Base-by-base conservation (phyloP, 2,888 invertebrate species). In the Ophion slaviceki region DNA sequence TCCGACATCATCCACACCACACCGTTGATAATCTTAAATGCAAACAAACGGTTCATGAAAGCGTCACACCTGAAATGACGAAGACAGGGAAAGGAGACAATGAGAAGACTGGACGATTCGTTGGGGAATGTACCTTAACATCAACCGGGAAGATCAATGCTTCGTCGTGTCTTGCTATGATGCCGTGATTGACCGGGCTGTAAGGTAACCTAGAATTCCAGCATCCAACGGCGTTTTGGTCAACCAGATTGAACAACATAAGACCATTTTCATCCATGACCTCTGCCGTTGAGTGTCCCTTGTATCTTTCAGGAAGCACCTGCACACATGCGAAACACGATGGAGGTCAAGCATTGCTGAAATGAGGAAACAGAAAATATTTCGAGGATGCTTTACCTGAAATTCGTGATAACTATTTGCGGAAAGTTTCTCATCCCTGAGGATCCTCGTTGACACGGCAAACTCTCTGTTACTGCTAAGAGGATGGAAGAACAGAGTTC, bases 151-250 rank as follows among this genome's bases (percentile, higher is more conserved):
- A 98, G 40, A 97, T 96, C 45, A 98, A 94, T 10, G 96, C 96
- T 0, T 96, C 95, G 91, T 97, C 97, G 90, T 98, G 97, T 87
- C 95, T 96, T 88, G 97, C 97, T 1, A 96, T 96, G 7, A 97
- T 92, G 17, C 95, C 97, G 40, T 96, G 95, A 91, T 96, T 96
- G 86, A 96, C 95, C 0, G 96, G 95, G 24, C 95, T 94, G 88
- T 96, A 96, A 0, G 96, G 96, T 82, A 96, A 94, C 11, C 95
- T 95, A 0, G 96, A 96, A 89, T 97, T 97, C 97, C 98, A 98
- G 92, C 98, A 98, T 2, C 97, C 98, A 7, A 98, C 95, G 0
- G 97, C 97, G 90, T 98, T 98, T 91, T 96, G 96, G 92, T 97
- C 97, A 82, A 98, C 96, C 88, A 98, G 94, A 93, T 96, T 97